These are phyloP conservation scores for Autographa gamma DNA, from an alignment of 2,888 invertebrate species.

Conservation along the genomic window DNA sequence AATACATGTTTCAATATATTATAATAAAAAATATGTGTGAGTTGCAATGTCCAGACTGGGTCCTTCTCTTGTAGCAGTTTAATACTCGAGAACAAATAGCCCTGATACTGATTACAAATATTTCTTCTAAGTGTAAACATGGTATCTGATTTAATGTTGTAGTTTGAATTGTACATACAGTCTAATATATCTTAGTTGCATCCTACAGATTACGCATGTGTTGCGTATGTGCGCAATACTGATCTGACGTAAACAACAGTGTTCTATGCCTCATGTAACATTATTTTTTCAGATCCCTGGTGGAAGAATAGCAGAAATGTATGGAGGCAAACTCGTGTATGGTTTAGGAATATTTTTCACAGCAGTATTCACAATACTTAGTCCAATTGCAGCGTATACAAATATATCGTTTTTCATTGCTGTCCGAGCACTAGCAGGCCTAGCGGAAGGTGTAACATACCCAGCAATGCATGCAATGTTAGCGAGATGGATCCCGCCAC, in stretches of 20 bases:
- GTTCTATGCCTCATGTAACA: neutral
- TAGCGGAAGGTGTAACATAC: slow-evolving; percentile 97
- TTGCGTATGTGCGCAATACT: neutral
- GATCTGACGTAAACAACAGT: neutral
- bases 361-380: slow-evolving; percentile 94
- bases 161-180: too few relatives aligned
- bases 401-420: slow-evolving; percentile 91
- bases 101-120: neutral
- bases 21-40: too few relatives aligned
- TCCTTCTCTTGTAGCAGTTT: neutral
- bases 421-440: slow-evolving; percentile 94
- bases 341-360: slow-evolving; percentile 95
- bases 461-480: slow-evolving; percentile 98
- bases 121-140: neutral
- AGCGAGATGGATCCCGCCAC: slow-evolving; percentile 97
- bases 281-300: slow-evolving; percentile 89
- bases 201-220: neutral
- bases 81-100: too few relatives aligned
- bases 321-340: slow-evolving; percentile 96
- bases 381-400: slow-evolving; percentile 93
- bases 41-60: neutral
- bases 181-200: neutral
- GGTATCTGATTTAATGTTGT: neutral
- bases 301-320: slow-evolving; percentile 94
- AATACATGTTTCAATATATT: too few relatives aligned